These are phyloP conservation scores for Beris chalybata DNA, from an alignment of 2,888 invertebrate genomes.

Conservation along the genomic window DNA sequence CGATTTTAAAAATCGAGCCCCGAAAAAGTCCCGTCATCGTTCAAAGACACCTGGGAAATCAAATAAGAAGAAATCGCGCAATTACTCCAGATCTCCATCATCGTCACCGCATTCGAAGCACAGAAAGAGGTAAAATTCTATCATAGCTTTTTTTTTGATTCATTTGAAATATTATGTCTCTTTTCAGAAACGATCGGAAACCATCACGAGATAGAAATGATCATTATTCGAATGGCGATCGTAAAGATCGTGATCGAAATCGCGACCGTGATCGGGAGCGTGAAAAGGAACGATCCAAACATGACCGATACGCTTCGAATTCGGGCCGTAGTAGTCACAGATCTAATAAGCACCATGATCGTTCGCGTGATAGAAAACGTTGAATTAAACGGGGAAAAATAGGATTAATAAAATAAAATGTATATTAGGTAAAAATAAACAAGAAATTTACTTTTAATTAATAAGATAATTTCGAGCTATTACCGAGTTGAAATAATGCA, in stretches of 20 bases:
- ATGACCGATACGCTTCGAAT: slow-evolving; percentile 49
- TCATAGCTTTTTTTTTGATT: slow-evolving; percentile 36
- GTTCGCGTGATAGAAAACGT: slow-evolving; percentile 52
- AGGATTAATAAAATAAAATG: slow-evolving; percentile 21
- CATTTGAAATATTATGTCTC: neutral
- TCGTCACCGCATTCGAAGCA: slow-evolving; percentile 55
- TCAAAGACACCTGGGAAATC: slow-evolving; percentile 46
- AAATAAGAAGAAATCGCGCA: slow-evolving; percentile 52
- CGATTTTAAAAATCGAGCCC: slow-evolving; percentile 40
- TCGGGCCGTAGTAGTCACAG: slow-evolving; percentile 45
- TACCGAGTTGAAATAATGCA: neutral
- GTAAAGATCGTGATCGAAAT: slow-evolving; percentile 47
- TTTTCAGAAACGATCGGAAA: slow-evolving; percentile 40
- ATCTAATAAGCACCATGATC: slow-evolving; percentile 49
- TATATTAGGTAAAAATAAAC: slow-evolving; percentile 2
- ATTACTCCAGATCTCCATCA: slow-evolving; percentile 52
- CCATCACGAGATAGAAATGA: slow-evolving; percentile 49
- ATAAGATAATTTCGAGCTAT: neutral
- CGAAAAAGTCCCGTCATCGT: slow-evolving; percentile 43
- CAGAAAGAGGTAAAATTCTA: slow-evolving; percentile 49
- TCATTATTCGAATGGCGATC: slow-evolving; percentile 45
- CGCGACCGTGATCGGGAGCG: slow-evolving; percentile 33
- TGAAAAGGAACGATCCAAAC: slow-evolving; percentile 43
- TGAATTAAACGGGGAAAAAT: slow-evolving; percentile 36
- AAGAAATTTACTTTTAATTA: neutral